phyloP scores from a whole-genome alignment of 2,113 vertebrate genomes.

The Microcebus tavaratra region DNA sequence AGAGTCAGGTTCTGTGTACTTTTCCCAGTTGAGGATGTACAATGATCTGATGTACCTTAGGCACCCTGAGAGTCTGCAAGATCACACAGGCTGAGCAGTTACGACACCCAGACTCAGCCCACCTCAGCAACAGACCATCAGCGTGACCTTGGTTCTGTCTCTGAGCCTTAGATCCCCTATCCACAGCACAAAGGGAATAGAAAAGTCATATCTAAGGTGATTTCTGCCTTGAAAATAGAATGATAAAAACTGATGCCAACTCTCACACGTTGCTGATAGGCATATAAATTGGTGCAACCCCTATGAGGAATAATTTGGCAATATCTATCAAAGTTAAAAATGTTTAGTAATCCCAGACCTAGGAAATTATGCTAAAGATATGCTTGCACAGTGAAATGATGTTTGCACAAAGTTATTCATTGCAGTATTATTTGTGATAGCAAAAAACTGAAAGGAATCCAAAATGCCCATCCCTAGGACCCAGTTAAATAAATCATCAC shows the following conservation, averaged over 20 bases:
- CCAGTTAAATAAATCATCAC: background rate
- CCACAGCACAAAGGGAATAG: rapidly evolving
- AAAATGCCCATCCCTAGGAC: background rate
- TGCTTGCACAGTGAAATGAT: background rate
- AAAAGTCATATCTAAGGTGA: background rate
- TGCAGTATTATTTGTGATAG: background rate
- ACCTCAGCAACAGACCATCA: background rate
- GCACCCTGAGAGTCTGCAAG: background rate
- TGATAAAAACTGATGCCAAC: background rate
- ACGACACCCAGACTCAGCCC: background rate
- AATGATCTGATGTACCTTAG: background rate
- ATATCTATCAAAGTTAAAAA: constrained; percentile 14
- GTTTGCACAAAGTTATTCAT: background rate
- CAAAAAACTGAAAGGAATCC: background rate
- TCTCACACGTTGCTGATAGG: background rate
- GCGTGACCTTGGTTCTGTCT: background rate
- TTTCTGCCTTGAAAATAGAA: constrained; percentile 9
- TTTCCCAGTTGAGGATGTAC: background rate
- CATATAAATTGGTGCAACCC: background rate
- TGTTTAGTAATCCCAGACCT: background rate
- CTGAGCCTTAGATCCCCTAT: background rate
- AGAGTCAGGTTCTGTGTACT: background rate
- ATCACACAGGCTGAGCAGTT: background rate
- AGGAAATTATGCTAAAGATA: constrained; percentile 24
- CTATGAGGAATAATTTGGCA: background rate